Evolutionary conservation across 2,888 invertebrate genomes (phyloP).

Genomic region (Horisme vitalbata): DNA sequence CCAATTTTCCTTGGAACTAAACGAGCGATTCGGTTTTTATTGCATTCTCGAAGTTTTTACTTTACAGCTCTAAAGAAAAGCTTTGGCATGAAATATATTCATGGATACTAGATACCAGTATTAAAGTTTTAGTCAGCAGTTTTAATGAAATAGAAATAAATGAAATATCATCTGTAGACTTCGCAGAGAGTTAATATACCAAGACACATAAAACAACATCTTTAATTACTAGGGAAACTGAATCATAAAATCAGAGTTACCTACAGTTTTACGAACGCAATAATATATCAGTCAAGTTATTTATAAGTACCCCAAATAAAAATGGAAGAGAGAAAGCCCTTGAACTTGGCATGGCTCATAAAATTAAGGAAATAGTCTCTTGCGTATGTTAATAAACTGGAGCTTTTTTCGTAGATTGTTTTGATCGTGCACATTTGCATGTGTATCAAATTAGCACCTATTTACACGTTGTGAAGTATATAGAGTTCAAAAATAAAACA

Average conservation of each 20-base stretch:
- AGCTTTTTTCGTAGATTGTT: no score
- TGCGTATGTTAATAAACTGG: no score
- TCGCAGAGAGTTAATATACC: no score
- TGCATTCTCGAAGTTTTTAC: slow-evolving; percentile 4
- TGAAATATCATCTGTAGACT: no score
- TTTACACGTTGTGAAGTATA: no score
- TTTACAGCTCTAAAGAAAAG: neutral
- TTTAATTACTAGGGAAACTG: neutral
- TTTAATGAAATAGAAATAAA: neutral
- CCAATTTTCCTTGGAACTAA: neutral
- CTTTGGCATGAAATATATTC: neutral
- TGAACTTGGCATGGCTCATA: slow-evolving; percentile 10
- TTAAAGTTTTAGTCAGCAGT: no score
- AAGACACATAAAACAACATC: neutral
- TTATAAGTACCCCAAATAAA: slow-evolving; percentile 6
- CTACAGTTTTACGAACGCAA: slow-evolving; percentile 10
- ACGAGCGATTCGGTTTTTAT: slow-evolving; percentile 10
- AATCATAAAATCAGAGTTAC: slow-evolving; percentile 1
- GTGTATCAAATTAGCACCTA: no score
- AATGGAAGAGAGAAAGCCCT: slow-evolving; percentile 8
- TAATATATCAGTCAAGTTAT: slow-evolving; percentile 1
- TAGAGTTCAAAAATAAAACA: no score
- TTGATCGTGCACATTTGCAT: no score
- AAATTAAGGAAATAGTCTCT: slow-evolving; percentile 5
- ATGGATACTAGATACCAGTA: neutral